phyloP scores from a whole-genome alignment of 53 echinoderm and acorn worm species.

The Hippasteria phrygiana region DNA sequence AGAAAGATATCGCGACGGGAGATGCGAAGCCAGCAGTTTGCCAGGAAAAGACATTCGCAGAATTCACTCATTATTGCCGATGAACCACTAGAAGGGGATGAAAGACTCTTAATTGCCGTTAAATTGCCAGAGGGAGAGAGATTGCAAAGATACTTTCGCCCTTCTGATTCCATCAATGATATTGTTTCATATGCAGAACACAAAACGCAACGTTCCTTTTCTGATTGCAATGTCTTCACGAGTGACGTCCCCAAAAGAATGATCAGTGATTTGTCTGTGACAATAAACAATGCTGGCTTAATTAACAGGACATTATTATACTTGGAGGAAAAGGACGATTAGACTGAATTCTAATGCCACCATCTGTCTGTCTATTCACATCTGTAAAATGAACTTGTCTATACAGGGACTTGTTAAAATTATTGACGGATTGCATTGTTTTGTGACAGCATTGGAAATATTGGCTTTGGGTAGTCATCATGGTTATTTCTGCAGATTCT shows the following conservation, averaged over 20 bases:
- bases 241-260: slow-evolving; percentile 66
- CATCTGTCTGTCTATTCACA: too few relatives aligned
- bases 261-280: slow-evolving; percentile 27
- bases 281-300: slow-evolving; percentile 50
- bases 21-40: slow-evolving; percentile 61
- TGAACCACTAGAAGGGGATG: slow-evolving; percentile 56
- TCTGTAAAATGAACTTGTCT: too few relatives aligned
- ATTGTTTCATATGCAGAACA: slow-evolving; percentile 60
- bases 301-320: slow-evolving; percentile 59
- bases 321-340: slow-evolving; percentile 77
- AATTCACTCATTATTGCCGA: slow-evolving; percentile 4
- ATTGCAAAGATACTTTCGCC: slow-evolving; percentile 67
- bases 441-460: too few relatives aligned
- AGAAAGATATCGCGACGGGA: slow-evolving; percentile 63
- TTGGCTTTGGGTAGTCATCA: too few relatives aligned
- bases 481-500: too few relatives aligned
- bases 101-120: slow-evolving; percentile 69
- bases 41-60: slow-evolving; percentile 60
- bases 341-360: too few relatives aligned
- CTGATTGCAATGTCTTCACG: slow-evolving; percentile 68
- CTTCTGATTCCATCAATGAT: slow-evolving; percentile 33
- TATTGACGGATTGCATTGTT: too few relatives aligned
- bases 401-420: too few relatives aligned
- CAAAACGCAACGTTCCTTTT: slow-evolving; percentile 20
- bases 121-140: slow-evolving; percentile 71